These are phyloP conservation scores for Chymomyza caudatula DNA, from an alignment of 2,888 invertebrate genomes.

Conservation along the genomic window DNA sequence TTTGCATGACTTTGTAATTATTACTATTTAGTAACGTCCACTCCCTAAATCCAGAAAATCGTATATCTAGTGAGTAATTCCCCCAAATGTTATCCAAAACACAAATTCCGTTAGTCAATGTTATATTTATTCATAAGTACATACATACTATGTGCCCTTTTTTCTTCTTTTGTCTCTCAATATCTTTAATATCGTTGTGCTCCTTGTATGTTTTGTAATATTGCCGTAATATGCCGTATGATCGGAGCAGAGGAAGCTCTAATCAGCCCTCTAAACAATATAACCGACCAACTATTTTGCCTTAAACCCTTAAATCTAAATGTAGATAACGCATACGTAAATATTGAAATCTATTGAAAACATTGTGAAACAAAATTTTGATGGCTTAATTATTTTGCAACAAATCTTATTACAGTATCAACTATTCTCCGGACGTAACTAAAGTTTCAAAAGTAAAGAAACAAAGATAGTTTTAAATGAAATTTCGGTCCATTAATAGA, in stretches of 20 bases:
- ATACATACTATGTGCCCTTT: not conserved
- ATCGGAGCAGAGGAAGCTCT: conserved; percentile 2
- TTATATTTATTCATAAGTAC: not conserved
- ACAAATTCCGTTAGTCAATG: not conserved
- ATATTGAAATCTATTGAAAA: conserved; percentile 65
- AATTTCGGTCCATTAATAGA: conserved; percentile 67
- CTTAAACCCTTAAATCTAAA: conserved; percentile 8
- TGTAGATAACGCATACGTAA: conserved; percentile 16
- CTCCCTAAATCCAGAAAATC: not conserved
- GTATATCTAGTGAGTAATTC: conserved; percentile 1
- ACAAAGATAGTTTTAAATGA: conserved; percentile 58
- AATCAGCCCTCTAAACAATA: not conserved
- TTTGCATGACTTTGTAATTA: conserved; percentile 2
- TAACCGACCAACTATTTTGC: not conserved
- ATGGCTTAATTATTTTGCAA: conserved; percentile 70
- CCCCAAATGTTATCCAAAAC: not conserved
- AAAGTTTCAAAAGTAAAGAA: conserved; percentile 69
- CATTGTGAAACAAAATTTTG: conserved; percentile 33
- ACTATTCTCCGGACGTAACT: conserved; percentile 84
- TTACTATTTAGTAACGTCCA: not conserved
- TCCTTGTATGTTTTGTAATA: conserved; percentile 9
- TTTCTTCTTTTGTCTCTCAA: not conserved
- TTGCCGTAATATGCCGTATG: conserved; percentile 16
- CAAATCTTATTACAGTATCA: conserved; percentile 82
- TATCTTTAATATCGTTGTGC: conserved; percentile 3